These are phyloP conservation scores for Heliconius congener DNA, from an alignment of 1,140 invertebrate species.

Conservation along the genomic window DNA sequence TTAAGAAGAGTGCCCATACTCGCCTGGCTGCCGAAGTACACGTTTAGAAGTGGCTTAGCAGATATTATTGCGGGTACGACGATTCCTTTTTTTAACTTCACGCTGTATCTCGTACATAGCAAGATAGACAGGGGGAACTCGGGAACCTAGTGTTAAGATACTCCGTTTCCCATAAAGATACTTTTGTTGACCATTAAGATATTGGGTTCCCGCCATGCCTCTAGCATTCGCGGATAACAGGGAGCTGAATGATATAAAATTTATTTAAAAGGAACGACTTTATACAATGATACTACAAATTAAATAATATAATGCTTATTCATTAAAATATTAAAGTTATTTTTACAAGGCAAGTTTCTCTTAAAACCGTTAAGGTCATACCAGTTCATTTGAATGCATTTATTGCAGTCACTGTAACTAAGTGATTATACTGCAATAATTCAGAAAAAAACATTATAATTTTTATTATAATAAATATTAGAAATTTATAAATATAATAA, in stretches of 20 bases:
- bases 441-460: background rate
- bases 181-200: too few relatives aligned
- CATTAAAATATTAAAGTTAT: constrained; percentile 2
- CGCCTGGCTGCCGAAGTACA: constrained; percentile 86
- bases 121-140: too few relatives aligned
- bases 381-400: background rate
- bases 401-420: background rate
- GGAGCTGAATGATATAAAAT: background rate
- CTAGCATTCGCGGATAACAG: too few relatives aligned
- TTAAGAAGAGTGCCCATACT: constrained; percentile 84
- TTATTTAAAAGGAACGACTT: background rate
- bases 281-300: background rate
- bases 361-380: background rate
- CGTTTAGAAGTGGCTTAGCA: constrained; percentile 82
- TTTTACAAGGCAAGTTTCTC: background rate
- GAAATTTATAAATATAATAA: too few relatives aligned
- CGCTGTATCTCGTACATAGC: too few relatives aligned
- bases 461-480: background rate
- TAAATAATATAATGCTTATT: background rate
- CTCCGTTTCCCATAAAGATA: too few relatives aligned
- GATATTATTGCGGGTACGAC: constrained; percentile 87
- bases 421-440: background rate
- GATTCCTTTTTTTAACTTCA: background rate
- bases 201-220: too few relatives aligned
- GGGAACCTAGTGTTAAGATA: too few relatives aligned